Percentiles rank a stretch among this genome's conserved stretches.
Evolutionary conservation across 2,113 vertebrate genomes (phyloP).

Genomic region (Stegastes partitus): DNA sequence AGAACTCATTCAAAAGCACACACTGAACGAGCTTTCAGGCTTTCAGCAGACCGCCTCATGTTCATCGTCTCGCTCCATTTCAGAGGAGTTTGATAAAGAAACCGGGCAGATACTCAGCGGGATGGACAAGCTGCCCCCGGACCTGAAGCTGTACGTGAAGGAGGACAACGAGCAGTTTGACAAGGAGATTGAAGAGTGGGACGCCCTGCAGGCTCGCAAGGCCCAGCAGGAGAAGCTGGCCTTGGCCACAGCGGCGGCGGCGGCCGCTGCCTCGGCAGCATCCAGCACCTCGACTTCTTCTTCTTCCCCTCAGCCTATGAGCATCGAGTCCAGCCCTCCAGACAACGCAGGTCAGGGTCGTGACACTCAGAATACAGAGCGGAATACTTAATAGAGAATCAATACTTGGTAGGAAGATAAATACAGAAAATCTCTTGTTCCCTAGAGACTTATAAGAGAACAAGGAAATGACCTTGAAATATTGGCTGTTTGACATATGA

Average conservation of each 20-base stretch:
- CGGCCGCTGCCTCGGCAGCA: conserved; percentile 34
- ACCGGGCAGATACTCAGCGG: conserved; percentile 93
- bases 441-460: neutral
- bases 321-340: conserved; percentile 77
- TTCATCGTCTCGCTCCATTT: conserved; percentile 9
- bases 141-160: conserved; percentile 94
- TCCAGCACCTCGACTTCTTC: conserved; percentile 66
- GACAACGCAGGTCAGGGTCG: conserved; percentile 79
- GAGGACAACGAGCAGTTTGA: conserved; percentile 94
- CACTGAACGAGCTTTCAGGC: neutral
- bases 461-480: conserved; percentile 15
- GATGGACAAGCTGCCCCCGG: conserved; percentile 93
- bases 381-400: conserved; percentile 27
- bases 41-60: neutral
- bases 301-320: conserved; percentile 79
- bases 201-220: conserved; percentile 89
- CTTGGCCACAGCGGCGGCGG: conserved; percentile 77
- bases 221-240: conserved; percentile 93
- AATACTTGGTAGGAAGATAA: conserved; percentile 19
- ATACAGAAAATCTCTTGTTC: conserved; percentile 4
- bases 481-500: neutral
- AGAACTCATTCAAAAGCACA: neutral
- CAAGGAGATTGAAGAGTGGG: conserved; percentile 95
- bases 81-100: conserved; percentile 97
- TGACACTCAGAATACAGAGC: neutral